phyloP scores from a whole-genome alignment of 2,797 vertebrate genomes.

The Sebastes elongatus region DNA sequence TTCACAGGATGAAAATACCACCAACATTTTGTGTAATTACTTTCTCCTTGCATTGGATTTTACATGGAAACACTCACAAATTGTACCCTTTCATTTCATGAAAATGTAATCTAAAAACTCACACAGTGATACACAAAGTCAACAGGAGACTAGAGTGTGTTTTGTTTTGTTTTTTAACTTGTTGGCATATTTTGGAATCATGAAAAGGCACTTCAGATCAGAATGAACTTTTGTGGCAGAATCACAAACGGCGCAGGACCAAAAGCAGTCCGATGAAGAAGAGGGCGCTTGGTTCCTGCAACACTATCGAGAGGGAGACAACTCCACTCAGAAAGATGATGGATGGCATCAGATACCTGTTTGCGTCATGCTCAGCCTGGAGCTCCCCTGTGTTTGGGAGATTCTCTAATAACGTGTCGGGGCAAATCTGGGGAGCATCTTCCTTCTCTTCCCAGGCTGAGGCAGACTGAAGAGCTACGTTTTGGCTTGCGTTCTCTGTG shows the following conservation, averaged over 20 bases:
- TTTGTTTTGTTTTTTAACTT: neutral
- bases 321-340: slow-evolving; percentile 66
- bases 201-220: slow-evolving; percentile 75
- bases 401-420: slow-evolving; percentile 34
- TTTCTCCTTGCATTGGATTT: slow-evolving; percentile 17
- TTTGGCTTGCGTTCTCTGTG: slow-evolving; percentile 28
- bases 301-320: slow-evolving; percentile 67
- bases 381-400: slow-evolving; percentile 29
- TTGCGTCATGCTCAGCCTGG: slow-evolving; percentile 32
- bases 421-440: slow-evolving; percentile 30
- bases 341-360: slow-evolving; percentile 60
- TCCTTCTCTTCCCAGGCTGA: slow-evolving; percentile 26
- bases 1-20: slow-evolving; percentile 1
- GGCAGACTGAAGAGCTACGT: neutral
- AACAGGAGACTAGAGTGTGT: neutral
- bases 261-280: slow-evolving; percentile 73
- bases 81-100: slow-evolving; percentile 15
- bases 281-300: slow-evolving; percentile 70
- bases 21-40: neutral
- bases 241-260: slow-evolving; percentile 67
- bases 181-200: slow-evolving; percentile 62
- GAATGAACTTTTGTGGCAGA: neutral
- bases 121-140: slow-evolving; percentile 23
- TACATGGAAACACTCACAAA: slow-evolving; percentile 1
- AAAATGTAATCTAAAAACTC: slow-evolving; percentile 14